Conservation (phyloP, 2,113 vertebrate genomes). For the Coptodon bakossiorum region DNA sequence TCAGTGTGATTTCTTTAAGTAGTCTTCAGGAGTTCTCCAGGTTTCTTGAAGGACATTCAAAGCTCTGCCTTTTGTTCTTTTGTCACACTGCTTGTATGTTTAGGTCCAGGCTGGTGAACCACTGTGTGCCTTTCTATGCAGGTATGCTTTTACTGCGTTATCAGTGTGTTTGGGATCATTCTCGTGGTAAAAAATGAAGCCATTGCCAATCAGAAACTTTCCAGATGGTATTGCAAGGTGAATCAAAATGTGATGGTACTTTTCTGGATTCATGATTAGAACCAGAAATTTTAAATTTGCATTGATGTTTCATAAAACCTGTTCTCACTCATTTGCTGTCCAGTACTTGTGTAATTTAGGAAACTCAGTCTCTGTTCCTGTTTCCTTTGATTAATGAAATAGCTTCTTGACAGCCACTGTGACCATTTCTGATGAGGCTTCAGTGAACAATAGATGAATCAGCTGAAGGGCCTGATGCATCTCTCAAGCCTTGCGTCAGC, state of each 20-base stretch:
- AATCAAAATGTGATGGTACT: neutral
- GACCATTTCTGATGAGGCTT: neutral
- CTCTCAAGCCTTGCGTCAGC: neutral
- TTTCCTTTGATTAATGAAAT: neutral
- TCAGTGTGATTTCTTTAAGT: neutral
- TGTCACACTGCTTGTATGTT: neutral
- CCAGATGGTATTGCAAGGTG: neutral
- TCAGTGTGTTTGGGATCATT: neutral
- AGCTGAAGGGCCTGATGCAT: neutral
- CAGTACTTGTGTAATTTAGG: neutral
- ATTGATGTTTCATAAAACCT: neutral
- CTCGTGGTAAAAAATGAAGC: neutral
- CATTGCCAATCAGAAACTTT: neutral
- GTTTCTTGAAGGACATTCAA: neutral
- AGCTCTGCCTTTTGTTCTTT: neutral
- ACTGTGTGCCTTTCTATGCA: neutral
- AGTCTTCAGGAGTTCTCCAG: neutral
- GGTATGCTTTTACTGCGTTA: neutral
- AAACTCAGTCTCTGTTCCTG: neutral
- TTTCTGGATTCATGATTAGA: neutral
- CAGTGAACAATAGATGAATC: neutral
- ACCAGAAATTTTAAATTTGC: neutral
- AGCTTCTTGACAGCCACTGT: neutral
- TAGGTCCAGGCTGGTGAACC: neutral
- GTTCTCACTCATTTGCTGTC: neutral